phyloP scores from a whole-genome alignment of 2,888 invertebrate genomes.

The Drosophila antonietae region DNA sequence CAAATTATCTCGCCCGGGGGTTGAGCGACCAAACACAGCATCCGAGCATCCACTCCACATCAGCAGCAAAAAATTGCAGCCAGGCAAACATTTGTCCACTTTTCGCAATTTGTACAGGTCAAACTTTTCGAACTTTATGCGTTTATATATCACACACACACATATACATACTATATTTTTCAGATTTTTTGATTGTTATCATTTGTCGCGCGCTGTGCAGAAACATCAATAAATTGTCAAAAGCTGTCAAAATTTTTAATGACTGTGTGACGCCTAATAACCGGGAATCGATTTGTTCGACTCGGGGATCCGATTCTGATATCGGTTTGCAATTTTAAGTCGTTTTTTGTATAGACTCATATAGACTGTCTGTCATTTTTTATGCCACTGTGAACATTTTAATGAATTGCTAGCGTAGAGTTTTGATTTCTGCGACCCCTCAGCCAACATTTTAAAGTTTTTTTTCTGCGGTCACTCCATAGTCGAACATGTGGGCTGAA shows the following conservation, averaged over 20 bases:
- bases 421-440: constrained; percentile 25
- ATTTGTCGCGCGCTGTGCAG: constrained; percentile 66
- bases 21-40: constrained; percentile 19
- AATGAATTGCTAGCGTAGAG: constrained; percentile 58
- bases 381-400: constrained; percentile 64
- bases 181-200: constrained; percentile 52
- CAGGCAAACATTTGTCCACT: constrained; percentile 75
- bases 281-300: constrained; percentile 68
- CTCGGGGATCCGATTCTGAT: constrained; percentile 18
- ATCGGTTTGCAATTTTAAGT: constrained; percentile 37
- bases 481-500: constrained; percentile 43
- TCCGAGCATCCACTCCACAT: constrained; percentile 32
- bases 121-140: constrained; percentile 41
- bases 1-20: constrained; percentile 70
- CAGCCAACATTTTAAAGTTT: constrained; percentile 41
- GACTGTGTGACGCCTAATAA: constrained; percentile 78
- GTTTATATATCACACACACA: constrained; percentile 17
- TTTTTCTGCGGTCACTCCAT: constrained; percentile 28
- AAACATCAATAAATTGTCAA: constrained; percentile 76
- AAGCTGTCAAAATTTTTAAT: constrained; percentile 79
- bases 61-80: constrained; percentile 42
- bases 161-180: background rate
- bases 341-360: constrained; percentile 20
- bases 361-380: constrained; percentile 24
- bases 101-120: constrained; percentile 76